A percentile compares a stretch with the other conserved stretches of the same genome.
These are phyloP conservation scores for Octodonta nipae DNA, from an alignment of 2,888 invertebrate genomes.

Conservation along the genomic window DNA sequence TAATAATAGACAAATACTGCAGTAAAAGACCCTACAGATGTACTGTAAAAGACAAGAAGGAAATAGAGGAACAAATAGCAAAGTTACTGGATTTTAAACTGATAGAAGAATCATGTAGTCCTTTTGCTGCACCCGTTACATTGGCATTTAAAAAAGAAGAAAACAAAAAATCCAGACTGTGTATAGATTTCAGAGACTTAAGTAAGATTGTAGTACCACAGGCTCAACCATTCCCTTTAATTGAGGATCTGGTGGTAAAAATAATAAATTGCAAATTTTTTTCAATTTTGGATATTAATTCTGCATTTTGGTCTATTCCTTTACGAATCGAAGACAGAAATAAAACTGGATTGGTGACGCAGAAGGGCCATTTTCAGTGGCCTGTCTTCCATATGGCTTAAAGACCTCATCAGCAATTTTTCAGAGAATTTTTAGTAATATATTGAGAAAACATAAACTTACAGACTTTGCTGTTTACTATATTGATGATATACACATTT, in stretches of 20 bases:
- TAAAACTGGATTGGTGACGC: neutral
- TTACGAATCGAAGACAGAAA: neutral
- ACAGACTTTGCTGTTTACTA: constrained; percentile 1
- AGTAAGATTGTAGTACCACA: neutral
- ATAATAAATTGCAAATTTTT: neutral
- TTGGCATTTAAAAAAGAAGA: neutral
- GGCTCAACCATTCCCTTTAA: neutral
- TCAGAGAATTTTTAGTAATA: neutral
- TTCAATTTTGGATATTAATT: neutral
- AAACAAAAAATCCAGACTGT: neutral
- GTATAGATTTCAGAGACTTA: neutral
- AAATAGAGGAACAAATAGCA: neutral
- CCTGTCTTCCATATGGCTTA: neutral
- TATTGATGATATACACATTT: constrained; percentile 1
- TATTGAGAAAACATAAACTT: neutral
- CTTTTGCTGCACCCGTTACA: neutral
- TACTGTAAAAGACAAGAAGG: neutral
- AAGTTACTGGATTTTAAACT: neutral
- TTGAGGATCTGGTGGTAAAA: neutral
- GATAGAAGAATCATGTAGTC: constrained; percentile 1
- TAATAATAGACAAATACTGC: neutral
- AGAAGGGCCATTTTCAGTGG: neutral
- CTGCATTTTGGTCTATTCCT: neutral
- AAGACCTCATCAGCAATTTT: constrained; percentile 1
- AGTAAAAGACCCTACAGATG: neutral